phyloP scores from a whole-genome alignment of 2,888 invertebrate species.

The Litoditis marina region DNA sequence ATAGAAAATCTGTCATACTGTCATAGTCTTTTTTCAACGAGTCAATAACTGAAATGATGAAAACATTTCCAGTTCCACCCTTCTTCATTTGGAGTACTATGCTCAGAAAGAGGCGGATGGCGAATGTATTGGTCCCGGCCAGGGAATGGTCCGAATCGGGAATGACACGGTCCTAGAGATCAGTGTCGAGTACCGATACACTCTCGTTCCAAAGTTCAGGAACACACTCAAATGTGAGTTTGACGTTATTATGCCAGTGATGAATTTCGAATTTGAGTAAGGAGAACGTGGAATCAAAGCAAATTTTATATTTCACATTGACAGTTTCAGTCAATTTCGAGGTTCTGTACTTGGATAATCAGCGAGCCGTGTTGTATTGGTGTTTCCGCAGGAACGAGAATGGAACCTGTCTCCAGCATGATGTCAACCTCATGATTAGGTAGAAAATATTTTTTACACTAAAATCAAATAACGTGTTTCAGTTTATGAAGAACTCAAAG shows the following conservation, averaged over 20 bases:
- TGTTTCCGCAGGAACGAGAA: slow-evolving; percentile 30
- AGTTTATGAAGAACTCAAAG: not conserved
- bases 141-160: slow-evolving; percentile 25
- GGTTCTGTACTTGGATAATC: slow-evolving; percentile 47
- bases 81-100: slow-evolving; percentile 33
- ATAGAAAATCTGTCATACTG: too few species aligned
- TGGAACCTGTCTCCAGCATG: slow-evolving; percentile 38
- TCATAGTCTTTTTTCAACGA: too few species aligned
- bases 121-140: slow-evolving; percentile 37
- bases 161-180: slow-evolving; percentile 33
- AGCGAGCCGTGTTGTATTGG: slow-evolving; percentile 44
- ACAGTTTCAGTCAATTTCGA: slow-evolving; percentile 33
- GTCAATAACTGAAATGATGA: too few species aligned
- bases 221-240: slow-evolving; percentile 29
- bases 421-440: slow-evolving; percentile 37
- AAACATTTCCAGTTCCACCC: slow-evolving; percentile 11
- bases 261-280: too few species aligned
- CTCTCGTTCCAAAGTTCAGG: slow-evolving; percentile 25
- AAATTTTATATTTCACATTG: not conserved
- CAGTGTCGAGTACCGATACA: slow-evolving; percentile 34
- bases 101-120: slow-evolving; percentile 43
- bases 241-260: too few species aligned
- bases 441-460: too few species aligned
- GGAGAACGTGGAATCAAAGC: too few species aligned
- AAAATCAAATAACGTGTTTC: not conserved